These are phyloP conservation scores for Myotis findleyi DNA, from an alignment of 2,797 vertebrate species.

Conservation along the genomic window DNA sequence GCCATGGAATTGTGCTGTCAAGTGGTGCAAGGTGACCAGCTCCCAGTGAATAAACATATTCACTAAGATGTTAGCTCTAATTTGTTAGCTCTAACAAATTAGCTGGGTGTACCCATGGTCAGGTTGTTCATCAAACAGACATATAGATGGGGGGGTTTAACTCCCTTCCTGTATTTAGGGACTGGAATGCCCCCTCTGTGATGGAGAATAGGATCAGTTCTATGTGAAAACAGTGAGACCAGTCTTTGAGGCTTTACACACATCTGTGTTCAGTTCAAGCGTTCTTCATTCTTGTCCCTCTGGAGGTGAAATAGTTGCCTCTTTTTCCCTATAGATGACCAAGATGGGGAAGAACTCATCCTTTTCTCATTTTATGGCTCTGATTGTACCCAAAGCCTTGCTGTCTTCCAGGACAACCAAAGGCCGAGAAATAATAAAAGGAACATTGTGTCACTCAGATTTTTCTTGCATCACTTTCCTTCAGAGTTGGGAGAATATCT, in stretches of 20 bases:
- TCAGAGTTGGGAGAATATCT: background rate
- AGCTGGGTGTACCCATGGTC: background rate
- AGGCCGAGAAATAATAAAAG: background rate
- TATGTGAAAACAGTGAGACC: background rate
- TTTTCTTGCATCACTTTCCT: background rate
- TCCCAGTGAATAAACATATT: background rate
- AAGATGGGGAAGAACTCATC: background rate
- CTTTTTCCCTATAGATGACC: background rate
- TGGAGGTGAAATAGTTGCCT: background rate
- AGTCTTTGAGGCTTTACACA: no score
- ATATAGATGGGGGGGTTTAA: background rate
- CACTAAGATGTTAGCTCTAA: background rate
- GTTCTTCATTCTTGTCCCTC: background rate
- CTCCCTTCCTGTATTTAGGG: background rate
- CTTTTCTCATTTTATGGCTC: background rate
- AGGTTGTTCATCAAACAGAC: background rate
- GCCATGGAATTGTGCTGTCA: background rate
- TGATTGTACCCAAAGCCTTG: background rate
- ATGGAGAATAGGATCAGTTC: background rate
- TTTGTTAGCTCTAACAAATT: background rate
- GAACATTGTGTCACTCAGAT: background rate
- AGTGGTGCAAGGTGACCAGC: background rate
- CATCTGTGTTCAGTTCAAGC: background rate
- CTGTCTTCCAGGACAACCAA: background rate
- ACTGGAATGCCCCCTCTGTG: background rate